Conservation (phyloP, 2,113 vertebrate genomes). For the Ceyx margarethae region DNA sequence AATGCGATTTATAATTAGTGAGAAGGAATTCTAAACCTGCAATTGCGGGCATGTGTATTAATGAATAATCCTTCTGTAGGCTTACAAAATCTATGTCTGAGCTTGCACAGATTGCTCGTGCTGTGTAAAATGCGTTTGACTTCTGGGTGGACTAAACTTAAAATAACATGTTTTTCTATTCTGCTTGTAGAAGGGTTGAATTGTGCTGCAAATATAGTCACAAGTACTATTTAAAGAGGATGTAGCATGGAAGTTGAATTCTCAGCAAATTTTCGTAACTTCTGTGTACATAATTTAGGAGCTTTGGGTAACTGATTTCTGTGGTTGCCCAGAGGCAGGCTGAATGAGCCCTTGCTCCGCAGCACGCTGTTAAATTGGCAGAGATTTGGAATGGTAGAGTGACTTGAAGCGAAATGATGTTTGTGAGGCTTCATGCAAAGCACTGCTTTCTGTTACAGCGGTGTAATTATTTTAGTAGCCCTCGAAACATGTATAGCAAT, state of each 20-base stretch:
- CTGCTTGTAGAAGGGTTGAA: background rate
- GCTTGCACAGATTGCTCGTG: background rate
- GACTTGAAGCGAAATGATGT: conserved; percentile 14
- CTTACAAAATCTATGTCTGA: conserved; percentile 5
- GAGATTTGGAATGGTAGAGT: conserved; percentile 24
- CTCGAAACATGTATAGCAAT: background rate
- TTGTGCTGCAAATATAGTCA: background rate
- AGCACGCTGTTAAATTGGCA: background rate
- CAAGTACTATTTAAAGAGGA: conserved; percentile 7
- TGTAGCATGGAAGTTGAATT: background rate
- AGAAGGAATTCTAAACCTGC: conserved; percentile 42
- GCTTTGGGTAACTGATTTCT: background rate
- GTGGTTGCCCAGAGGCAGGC: conserved; percentile 11
- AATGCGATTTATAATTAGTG: conserved; percentile 50
- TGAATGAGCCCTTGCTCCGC: background rate
- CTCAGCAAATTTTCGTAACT: conserved; percentile 38
- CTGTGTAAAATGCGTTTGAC: background rate
- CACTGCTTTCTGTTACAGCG: background rate
- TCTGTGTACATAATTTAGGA: conserved; percentile 19
- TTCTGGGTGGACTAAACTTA: conserved; percentile 26
- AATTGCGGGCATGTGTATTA: conserved; percentile 30
- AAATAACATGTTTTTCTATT: background rate
- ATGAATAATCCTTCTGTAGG: conserved; percentile 36
- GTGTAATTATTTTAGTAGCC: conserved; percentile 23
- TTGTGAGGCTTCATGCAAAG: conserved; percentile 21